Evolutionary conservation across 2,888 invertebrate genomes (phyloP).

Genomic region (Nymphalis c-album): DNA sequence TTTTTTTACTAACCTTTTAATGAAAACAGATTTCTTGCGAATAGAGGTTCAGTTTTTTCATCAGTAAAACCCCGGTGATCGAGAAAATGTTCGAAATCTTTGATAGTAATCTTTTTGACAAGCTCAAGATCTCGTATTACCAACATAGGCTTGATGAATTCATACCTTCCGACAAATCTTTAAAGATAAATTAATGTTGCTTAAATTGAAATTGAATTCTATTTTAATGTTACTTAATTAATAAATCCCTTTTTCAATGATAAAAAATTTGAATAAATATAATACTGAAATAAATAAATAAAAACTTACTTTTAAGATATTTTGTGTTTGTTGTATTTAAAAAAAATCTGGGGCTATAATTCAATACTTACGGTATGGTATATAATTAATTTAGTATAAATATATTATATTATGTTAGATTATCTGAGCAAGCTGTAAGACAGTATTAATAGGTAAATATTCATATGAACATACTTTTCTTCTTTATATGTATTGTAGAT

Average conservation of each 20-base stretch:
- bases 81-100: constrained; percentile 76
- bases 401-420: neutral
- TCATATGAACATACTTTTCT: neutral
- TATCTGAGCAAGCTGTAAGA: neutral
- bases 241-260: too few relatives aligned
- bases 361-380: too few relatives aligned
- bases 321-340: too few relatives aligned
- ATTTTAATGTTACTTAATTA: too few relatives aligned
- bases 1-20: constrained; percentile 56
- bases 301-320: too few relatives aligned
- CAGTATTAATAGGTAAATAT: neutral
- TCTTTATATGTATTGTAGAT: constrained; percentile 40
- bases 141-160: constrained; percentile 2
- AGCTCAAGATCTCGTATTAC: constrained; percentile 7
- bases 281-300: too few relatives aligned
- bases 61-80: constrained; percentile 62
- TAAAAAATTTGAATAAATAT: too few relatives aligned
- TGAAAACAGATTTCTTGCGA: constrained; percentile 69
- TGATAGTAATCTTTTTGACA: constrained; percentile 62
- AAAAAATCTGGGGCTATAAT: too few relatives aligned
- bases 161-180: constrained; percentile 2
- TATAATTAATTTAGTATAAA: too few relatives aligned
- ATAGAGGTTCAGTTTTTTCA: constrained; percentile 65
- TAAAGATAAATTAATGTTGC: neutral
- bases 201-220: too few relatives aligned